Conservation (phyloP, 2,113 vertebrate species). For the Crotalus horridus region DNA sequence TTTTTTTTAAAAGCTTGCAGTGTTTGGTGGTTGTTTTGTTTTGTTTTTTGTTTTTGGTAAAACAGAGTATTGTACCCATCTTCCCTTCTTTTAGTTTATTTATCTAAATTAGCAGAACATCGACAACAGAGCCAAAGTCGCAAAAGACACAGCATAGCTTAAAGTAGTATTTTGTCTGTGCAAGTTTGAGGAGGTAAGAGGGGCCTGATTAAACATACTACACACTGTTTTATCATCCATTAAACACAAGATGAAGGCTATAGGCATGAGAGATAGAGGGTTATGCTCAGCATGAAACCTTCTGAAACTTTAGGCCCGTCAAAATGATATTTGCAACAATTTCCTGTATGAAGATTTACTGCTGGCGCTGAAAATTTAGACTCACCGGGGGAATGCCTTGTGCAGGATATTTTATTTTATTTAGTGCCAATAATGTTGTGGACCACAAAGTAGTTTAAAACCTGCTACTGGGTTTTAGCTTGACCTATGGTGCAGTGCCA, state of each 20-base stretch:
- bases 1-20: constrained; percentile 19
- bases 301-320: background rate
- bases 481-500: background rate
- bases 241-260: constrained; percentile 1
- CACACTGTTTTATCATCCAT: background rate
- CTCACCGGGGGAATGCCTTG: background rate
- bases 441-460: background rate
- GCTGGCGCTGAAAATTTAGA: background rate
- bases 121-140: background rate
- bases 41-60: background rate
- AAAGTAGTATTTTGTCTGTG: background rate
- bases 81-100: constrained; percentile 17
- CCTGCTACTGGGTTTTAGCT: background rate
- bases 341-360: background rate
- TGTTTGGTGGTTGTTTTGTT: background rate
- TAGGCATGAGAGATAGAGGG: background rate
- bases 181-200: background rate
- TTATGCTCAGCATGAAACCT: background rate
- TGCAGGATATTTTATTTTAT: background rate
- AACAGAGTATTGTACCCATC: background rate
- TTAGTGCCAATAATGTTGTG: background rate
- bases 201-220: background rate
- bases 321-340: constrained; percentile 4
- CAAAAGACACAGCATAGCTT: constrained; percentile 2
- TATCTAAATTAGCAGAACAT: constrained; percentile 7